These are phyloP conservation scores for Scartelaos histophorus DNA, from an alignment of 2,113 vertebrate species.

Conservation along the genomic window DNA sequence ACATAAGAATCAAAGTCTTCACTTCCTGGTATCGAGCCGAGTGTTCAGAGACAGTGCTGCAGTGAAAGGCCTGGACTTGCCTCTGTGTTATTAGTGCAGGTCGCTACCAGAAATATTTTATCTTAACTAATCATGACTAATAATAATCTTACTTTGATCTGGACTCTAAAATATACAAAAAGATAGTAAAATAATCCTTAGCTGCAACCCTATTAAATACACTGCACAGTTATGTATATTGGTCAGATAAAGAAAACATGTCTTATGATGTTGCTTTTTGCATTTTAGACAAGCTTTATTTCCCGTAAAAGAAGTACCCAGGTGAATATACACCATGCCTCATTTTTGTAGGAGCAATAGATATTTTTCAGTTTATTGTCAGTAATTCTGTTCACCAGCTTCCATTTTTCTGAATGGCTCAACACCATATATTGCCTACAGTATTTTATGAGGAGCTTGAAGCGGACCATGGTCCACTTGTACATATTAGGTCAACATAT, in stretches of 20 bases:
- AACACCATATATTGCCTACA: not conserved
- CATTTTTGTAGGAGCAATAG: no score
- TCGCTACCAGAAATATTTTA: not conserved
- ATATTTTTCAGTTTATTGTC: not conserved
- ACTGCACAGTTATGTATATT: not conserved
- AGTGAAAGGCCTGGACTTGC: conserved; percentile 18
- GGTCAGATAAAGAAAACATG: not conserved
- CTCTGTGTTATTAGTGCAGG: conserved; percentile 12
- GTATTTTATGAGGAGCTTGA: not conserved
- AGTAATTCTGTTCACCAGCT: conserved; percentile 25
- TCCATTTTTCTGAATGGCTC: not conserved
- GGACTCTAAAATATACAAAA: no score
- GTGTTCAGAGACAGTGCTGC: conserved; percentile 26
- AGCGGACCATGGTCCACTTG: not conserved
- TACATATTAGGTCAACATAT: not conserved
- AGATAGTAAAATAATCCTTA: no score
- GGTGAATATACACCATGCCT: no score
- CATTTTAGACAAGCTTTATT: no score
- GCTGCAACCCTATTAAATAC: no score
- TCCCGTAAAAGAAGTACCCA: no score
- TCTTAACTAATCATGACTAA: not conserved
- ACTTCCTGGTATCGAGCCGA: conserved; percentile 38
- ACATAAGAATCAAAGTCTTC: conserved; percentile 59
- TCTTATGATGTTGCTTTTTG: no score
- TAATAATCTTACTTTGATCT: no score